Base-by-base conservation (phyloP, 2,113 vertebrate genomes). In the Alouatta palliata region DNA sequence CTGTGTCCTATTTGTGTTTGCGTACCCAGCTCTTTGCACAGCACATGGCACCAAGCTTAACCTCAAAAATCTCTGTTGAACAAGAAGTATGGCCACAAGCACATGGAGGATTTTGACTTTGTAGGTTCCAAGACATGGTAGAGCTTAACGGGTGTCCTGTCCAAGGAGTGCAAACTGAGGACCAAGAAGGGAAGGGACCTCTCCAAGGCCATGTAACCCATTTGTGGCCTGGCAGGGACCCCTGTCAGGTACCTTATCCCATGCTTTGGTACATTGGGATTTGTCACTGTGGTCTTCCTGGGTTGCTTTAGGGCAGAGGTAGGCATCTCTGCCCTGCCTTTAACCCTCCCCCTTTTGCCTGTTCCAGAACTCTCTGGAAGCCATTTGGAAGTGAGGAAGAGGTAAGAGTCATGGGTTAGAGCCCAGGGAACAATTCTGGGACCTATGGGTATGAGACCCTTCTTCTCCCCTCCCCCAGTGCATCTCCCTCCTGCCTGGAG, bases 311-410 rank as follows among this genome's bases (percentile, higher is more conserved):
- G 56, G 37, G 9, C n/a, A 52, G 76, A 13, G 13, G 35, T 84
- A 56, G 56, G 14, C 25, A 64, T 47, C 19, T 12, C n/a, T 25
- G 27, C 14, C 20, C 5, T 40, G 7, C 14, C 11, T 14, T 58
- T 40, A 47, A 30, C 3, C 8, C 16, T 85, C 43, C 83, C 35
- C 56, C 45, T 79, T 76, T 54, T 2, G 2, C 32, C 35, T 52
- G 21, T 86, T 88, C 66, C 23, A 66, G 66, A 95, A 70, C 37
- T 73, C 37, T 92, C 83, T 95, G 45, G 35, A 95, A 90, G 23
- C 30, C 7, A 0, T 56, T 45, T 58, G 19, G 47, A 88, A 79
- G 52, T 3, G 4, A 87, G 25, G 19, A 68, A 32, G 83, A 73
- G 25, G 25, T 3, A 2, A 2, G 17, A 21, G 20, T 20, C 17